Percentiles rank a stretch among this genome's conserved stretches.
Conservation (phyloP, 2,888 invertebrate species). For the Elysia crispata region DNA sequence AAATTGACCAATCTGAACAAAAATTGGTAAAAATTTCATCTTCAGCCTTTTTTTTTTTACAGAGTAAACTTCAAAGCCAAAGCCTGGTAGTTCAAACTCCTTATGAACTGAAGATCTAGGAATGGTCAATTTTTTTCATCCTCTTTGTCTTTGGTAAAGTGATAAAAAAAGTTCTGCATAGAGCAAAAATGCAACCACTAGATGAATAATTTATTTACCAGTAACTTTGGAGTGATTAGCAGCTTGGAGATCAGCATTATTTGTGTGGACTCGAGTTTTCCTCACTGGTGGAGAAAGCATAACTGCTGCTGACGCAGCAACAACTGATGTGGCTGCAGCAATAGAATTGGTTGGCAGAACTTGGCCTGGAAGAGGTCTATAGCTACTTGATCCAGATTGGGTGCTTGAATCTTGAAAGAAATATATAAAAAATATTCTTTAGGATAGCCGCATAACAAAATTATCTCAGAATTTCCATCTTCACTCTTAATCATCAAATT, state of each 20-base stretch:
- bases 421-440: background rate
- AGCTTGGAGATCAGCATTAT: background rate
- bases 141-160: no score
- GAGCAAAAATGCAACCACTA: background rate
- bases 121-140: no score
- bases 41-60: no score
- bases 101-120: no score
- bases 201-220: background rate
- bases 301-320: slow-evolving; percentile 56
- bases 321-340: background rate
- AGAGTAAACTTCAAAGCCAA: no score
- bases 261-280: slow-evolving; percentile 59
- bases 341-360: slow-evolving; percentile 29
- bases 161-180: background rate
- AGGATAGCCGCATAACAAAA: no score
- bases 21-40: no score
- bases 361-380: background rate
- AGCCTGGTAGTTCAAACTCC: no score
- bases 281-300: slow-evolving; percentile 69
- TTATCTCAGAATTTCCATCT: no score
- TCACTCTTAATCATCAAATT: no score
- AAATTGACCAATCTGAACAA: no score
- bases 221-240: slow-evolving; percentile 12
- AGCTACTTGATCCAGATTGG: slow-evolving; percentile 29
- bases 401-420: slow-evolving; percentile 22